Evolutionary conservation across 2,888 invertebrate genomes (phyloP).

Genomic region (Pinctada fucata): DNA sequence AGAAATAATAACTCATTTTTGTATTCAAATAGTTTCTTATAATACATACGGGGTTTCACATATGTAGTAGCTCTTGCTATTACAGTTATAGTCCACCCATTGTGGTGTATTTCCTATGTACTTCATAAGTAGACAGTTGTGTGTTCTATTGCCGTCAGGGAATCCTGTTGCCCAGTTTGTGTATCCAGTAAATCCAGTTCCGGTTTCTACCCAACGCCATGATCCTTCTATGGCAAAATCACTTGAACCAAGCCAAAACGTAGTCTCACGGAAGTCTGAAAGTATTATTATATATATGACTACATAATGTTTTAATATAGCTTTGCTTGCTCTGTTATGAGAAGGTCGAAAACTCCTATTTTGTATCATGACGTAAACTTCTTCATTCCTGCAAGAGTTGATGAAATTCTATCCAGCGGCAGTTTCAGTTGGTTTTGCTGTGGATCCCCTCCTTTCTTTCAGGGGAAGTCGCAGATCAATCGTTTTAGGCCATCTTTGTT

Average conservation of each 20-base stretch:
- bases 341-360: no score
- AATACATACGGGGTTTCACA: constrained; percentile 22
- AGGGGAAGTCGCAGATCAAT: no score
- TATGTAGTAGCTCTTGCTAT: constrained; percentile 18
- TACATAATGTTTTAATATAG: no score
- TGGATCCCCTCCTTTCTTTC: no score
- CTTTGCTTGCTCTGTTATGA: no score
- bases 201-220: constrained; percentile 16
- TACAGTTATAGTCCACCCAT: constrained; percentile 19
- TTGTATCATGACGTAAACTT: no score
- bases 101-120: neutral
- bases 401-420: no score
- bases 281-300: neutral
- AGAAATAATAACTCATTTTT: no score
- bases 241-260: constrained; percentile 8
- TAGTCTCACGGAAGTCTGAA: neutral
- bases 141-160: constrained; percentile 8
- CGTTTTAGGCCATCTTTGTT: no score
- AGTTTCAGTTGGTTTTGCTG: no score
- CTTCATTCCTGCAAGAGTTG: no score
- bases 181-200: neutral
- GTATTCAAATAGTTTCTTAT: no score
- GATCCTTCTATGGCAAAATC: constrained; percentile 25
- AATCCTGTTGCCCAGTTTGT: constrained; percentile 12
- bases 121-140: constrained; percentile 7